Evolutionary conservation across 2,888 invertebrate species (phyloP), one percentile per base, ranked within the genome.

Genomic region (Labia minor): DNA sequence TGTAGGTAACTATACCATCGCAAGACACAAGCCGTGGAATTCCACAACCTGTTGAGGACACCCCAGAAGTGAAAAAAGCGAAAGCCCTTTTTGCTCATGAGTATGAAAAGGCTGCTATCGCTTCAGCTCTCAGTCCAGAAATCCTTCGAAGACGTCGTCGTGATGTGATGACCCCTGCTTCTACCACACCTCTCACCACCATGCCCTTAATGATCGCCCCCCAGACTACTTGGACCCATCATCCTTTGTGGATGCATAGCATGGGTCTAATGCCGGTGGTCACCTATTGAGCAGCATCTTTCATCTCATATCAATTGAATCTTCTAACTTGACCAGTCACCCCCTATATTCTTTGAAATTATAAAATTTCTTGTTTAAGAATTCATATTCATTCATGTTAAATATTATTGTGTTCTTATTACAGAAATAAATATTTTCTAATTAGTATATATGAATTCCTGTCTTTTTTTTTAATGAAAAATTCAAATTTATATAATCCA

Each of bases 1-100:
- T 64, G 49, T 65, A 63, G 62, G 70, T 70, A 61, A 64, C 67
- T 21, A 67, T 68, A 21, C 68, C 70, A 2, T 64, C 65, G 8
- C 70, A 70, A 68, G 70, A 70, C 68, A 69, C 69, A 19, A 65
- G 66, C 64, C 62, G 70, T 16, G 70, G 70, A n/a, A 69, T 70
- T 49, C 69, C 68, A 6, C 68, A 70, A 65, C 68, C 71, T 18
- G 69, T 71, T 3, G 65, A 70, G 33, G 71, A 71, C 66, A 71
- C 71, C 0, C 70, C 70, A 19, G 71, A 70, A 68, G 70, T 70
- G 18, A 67, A 67, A 18, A 65, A 62, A 1, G 70, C 70, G 14
- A 70, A 70, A 66, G 67, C 67, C 10, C 64, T 68, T 14, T 69
- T 69, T 62, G 68, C 68, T 20, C 61, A 65, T 20, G 66, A 68